These are phyloP conservation scores for Oriolus oriolus DNA, from an alignment of 2,113 vertebrate genomes.

Conservation along the genomic window DNA sequence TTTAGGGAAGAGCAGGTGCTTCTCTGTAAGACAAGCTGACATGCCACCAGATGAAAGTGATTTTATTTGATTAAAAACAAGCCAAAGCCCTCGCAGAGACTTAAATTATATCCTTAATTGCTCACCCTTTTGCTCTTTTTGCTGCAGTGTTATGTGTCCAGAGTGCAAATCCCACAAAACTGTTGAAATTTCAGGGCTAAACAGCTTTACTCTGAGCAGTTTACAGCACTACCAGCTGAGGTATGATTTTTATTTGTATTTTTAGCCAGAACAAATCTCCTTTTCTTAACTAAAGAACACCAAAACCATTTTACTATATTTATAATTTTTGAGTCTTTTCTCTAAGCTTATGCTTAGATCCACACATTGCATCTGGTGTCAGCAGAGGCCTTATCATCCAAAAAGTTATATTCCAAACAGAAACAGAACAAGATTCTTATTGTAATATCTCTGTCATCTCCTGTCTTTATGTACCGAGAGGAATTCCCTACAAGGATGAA, in stretches of 20 bases:
- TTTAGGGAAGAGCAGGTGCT: background rate
- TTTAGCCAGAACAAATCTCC: background rate
- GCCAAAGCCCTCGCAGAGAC: background rate
- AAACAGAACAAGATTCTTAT: background rate
- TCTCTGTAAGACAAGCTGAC: background rate
- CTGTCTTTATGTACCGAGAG: background rate
- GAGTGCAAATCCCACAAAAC: background rate
- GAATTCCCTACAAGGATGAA: background rate
- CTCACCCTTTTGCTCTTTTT: background rate
- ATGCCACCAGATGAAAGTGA: background rate
- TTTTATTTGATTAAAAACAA: background rate
- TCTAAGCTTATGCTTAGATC: background rate
- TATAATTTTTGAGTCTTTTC: background rate
- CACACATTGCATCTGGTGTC: too few species aligned
- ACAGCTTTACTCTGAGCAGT: background rate
- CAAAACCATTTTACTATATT: background rate
- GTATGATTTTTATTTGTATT: background rate
- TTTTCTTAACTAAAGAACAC: background rate
- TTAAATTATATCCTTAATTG: background rate
- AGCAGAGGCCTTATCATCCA: background rate
- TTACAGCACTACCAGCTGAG: background rate
- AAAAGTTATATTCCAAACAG: background rate
- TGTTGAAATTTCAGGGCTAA: background rate
- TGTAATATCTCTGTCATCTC: background rate
- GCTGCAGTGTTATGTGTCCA: background rate